phyloP scores from a whole-genome alignment of 1,140 invertebrate species.

The Trichomalopsis sarcophagae region DNA sequence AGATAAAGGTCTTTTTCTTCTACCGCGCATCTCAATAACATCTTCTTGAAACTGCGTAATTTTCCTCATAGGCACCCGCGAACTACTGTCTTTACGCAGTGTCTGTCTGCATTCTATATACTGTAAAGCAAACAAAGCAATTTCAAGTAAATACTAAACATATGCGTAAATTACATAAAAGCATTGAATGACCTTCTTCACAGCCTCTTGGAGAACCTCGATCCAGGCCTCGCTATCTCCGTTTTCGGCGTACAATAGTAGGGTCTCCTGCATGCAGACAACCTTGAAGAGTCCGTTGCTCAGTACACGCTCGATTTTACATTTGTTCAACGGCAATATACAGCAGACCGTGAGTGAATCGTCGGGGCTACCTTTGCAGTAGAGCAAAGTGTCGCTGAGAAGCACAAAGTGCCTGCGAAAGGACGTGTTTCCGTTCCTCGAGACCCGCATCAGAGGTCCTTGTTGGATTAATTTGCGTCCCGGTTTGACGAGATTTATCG shows the following conservation, averaged over 20 bases:
- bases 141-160: background rate
- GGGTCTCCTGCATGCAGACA: constrained; percentile 76
- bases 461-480: constrained; percentile 83
- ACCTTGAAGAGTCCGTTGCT: constrained; percentile 77
- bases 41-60: constrained; percentile 71
- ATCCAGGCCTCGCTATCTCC: constrained; percentile 77
- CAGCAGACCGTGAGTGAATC: constrained; percentile 77
- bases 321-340: constrained; percentile 79
- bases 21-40: constrained; percentile 58
- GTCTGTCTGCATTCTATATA: constrained; percentile 78
- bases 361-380: constrained; percentile 77
- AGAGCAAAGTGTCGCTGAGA: constrained; percentile 74
- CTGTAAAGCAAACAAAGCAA: constrained; percentile 54
- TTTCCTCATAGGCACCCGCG: constrained; percentile 76
- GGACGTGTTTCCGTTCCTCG: constrained; percentile 74
- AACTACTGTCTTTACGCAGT: constrained; percentile 78
- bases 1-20: constrained; percentile 62
- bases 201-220: constrained; percentile 74
- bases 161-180: background rate
- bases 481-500: constrained; percentile 80
- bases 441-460: constrained; percentile 82
- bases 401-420: constrained; percentile 76
- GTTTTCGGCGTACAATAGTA: constrained; percentile 77
- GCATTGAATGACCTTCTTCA: constrained; percentile 70
- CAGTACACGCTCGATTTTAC: constrained; percentile 76